Evolutionary conservation across 2,888 invertebrate species (phyloP).

Genomic region (Invenusta paracnida): DNA sequence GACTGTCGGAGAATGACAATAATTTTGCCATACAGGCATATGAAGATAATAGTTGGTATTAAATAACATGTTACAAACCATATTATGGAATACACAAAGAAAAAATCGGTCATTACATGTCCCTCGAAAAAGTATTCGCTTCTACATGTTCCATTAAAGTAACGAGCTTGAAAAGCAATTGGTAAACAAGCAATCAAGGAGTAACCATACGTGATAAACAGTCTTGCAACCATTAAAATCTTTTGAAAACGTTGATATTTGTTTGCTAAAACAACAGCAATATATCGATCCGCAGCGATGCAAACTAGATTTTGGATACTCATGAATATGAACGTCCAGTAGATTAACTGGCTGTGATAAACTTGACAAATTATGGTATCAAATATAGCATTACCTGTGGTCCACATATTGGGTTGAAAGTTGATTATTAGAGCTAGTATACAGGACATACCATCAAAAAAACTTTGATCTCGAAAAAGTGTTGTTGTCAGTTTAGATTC

Average conservation of each 20-base stretch:
- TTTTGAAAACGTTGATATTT: neutral
- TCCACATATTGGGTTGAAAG: neutral
- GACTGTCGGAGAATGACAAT: neutral
- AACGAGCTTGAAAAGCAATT: neutral
- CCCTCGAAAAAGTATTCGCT: no score
- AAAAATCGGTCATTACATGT: no score
- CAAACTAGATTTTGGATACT: neutral
- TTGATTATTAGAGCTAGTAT: neutral
- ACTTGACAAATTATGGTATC: no score
- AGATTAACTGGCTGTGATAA: no score
- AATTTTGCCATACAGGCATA: neutral
- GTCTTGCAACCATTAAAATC: neutral
- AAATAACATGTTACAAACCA: neutral
- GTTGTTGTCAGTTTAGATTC: neutral
- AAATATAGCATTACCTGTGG: no score
- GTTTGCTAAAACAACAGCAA: no score
- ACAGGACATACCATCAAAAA: neutral
- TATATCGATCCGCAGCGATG: neutral
- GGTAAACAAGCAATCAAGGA: neutral
- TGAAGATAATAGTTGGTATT: neutral
- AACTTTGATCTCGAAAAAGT: neutral
- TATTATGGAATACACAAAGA: no score
- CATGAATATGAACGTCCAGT: neutral
- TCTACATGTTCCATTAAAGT: no score
- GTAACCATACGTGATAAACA: neutral